Evolutionary conservation across 2,888 invertebrate genomes (phyloP).

Genomic region (Oegoconia quadripuncta): DNA sequence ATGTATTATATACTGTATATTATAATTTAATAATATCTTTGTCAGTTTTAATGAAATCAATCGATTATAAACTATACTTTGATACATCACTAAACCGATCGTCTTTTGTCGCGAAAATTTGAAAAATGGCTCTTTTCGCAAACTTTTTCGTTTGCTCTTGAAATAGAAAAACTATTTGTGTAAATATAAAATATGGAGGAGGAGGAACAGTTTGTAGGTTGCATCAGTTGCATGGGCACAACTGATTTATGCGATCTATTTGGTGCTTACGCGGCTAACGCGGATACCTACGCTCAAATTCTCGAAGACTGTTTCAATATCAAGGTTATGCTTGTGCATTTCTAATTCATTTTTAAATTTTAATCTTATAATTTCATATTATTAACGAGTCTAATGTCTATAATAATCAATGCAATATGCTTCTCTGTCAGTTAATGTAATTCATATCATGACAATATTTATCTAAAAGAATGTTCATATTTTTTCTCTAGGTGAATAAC

Average conservation of each 20-base stretch:
- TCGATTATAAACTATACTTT: not conserved
- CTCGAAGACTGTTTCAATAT: slow-evolving; percentile 45
- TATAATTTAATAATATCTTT: no score
- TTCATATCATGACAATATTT: not conserved
- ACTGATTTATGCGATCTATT: slow-evolving; percentile 73
- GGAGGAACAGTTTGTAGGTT: slow-evolving; percentile 71
- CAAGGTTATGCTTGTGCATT: slow-evolving; percentile 6
- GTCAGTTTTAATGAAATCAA: not conserved
- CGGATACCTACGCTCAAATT: slow-evolving; percentile 65
- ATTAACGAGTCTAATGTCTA: no score
- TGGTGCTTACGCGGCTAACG: slow-evolving; percentile 61
- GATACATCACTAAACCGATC: slow-evolving; percentile 10
- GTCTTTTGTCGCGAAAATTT: slow-evolving; percentile 24
- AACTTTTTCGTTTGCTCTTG: slow-evolving; percentile 9
- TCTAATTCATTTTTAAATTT: no score
- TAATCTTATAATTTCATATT: no score
- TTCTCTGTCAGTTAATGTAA: not conserved
- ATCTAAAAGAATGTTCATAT: not conserved
- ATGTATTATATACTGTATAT: no score
- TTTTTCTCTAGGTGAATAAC: slow-evolving; percentile 44
- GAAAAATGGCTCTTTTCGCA: slow-evolving; percentile 34
- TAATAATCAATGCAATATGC: no score
- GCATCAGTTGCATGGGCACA: slow-evolving; percentile 70
- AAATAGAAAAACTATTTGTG: slow-evolving; percentile 7
- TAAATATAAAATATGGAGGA: slow-evolving; percentile 53